These are phyloP conservation scores for Hexactinellida sp. DNA, from an alignment of 37 sponge, comb jelly and placozoan species.

Conservation along the genomic window DNA sequence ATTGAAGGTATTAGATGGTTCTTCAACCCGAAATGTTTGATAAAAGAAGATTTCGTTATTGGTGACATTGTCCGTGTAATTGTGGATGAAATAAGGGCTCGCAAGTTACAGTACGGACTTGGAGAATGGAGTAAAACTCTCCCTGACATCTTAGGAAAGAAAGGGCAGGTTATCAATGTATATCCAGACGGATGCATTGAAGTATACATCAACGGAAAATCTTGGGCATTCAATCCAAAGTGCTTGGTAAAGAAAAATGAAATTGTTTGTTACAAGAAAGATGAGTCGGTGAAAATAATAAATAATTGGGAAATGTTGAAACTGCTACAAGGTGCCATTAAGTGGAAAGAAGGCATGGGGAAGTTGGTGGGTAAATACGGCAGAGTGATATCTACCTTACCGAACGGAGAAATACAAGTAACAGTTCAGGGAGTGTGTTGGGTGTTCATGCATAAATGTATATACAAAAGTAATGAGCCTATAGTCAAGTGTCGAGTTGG, in stretches of 20 bases:
- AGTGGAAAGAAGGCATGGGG: background rate
- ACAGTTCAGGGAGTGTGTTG: background rate
- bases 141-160: background rate
- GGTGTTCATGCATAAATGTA: background rate
- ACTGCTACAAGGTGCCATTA: background rate
- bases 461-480: background rate
- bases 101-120: background rate
- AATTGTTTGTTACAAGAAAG: background rate
- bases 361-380: background rate
- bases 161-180: background rate
- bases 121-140: background rate
- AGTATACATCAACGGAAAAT: background rate
- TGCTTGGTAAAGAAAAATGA: background rate
- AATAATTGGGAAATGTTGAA: background rate
- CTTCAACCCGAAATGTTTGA: background rate
- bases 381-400: background rate
- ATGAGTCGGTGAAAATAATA: background rate
- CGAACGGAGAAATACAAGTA: background rate
- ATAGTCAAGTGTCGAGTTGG: background rate
- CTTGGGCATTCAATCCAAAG: conserved; percentile 5
- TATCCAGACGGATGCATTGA: background rate
- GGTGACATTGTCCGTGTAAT: background rate
- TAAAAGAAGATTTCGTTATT: background rate
- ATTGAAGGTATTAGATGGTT: conserved; percentile 1
- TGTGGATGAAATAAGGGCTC: background rate